These are phyloP conservation scores for Apostichopus californicus DNA, from an alignment of 35 echinoderm and acorn worm genomes.

Conservation along the genomic window DNA sequence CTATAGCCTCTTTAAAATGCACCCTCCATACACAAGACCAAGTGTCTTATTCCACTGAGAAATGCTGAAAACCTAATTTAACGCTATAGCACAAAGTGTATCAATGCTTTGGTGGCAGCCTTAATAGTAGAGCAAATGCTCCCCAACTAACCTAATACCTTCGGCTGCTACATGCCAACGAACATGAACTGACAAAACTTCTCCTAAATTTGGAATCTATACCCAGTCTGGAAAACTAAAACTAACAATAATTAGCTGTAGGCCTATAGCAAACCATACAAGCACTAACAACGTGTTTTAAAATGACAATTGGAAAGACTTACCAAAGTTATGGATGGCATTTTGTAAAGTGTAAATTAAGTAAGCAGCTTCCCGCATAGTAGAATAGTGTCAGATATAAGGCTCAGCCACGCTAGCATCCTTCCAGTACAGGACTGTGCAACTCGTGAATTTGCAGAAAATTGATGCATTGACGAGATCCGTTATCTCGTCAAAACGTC, in stretches of 20 bases:
- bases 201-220: not conserved
- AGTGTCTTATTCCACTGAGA: not conserved
- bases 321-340: no score
- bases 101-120: not conserved
- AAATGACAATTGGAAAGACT: not conserved
- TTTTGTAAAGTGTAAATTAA: no score
- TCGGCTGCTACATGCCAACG: not conserved
- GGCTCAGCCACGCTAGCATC: no score
- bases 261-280: not conserved
- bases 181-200: not conserved
- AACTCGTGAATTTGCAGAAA: no score
- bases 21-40: not conserved
- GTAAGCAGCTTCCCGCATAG: no score
- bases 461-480: no score
- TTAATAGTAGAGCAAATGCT: not conserved
- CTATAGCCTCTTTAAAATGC: not conserved
- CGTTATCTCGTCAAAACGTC: no score
- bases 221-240: not conserved
- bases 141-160: not conserved
- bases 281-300: not conserved
- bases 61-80: not conserved
- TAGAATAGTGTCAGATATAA: no score
- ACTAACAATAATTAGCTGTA: not conserved
- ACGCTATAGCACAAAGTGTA: slow-evolving; percentile 2
- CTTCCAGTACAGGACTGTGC: no score